Evolutionary conservation across 2,797 vertebrate genomes (phyloP).

Genomic region (Enteromius unitaeniatus): DNA sequence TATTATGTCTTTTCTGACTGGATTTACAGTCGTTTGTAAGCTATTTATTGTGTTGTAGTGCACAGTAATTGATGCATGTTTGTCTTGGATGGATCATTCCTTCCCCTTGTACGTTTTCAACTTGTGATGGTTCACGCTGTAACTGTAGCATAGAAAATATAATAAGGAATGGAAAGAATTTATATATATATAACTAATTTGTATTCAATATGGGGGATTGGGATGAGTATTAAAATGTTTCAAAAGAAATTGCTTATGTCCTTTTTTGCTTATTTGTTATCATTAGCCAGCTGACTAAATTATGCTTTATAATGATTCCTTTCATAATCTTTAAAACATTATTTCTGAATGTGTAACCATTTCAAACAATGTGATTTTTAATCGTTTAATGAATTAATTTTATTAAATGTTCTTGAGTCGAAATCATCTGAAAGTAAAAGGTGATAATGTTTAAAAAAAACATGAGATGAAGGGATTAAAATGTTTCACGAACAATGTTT

Average conservation of each 20-base stretch:
- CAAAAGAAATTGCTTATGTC: conserved; percentile 45
- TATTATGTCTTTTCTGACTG: conserved; percentile 68
- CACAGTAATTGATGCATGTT: conserved; percentile 65
- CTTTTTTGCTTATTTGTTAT: background rate
- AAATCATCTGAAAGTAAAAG: background rate
- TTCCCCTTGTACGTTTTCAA: conserved; percentile 49
- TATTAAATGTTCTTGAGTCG: background rate
- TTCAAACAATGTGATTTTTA: fast-evolving
- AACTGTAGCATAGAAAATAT: conserved; percentile 70
- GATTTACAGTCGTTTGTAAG: conserved; percentile 74
- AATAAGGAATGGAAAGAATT: conserved; percentile 72
- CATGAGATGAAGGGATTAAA: background rate
- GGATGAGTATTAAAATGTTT: conserved; percentile 71
- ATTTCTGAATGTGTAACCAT: background rate
- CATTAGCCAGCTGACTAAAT: background rate
- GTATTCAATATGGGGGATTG: conserved; percentile 73
- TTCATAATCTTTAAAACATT: background rate
- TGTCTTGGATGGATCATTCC: conserved; percentile 64
- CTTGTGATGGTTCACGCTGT: conserved; percentile 68
- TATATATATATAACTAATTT: conserved; percentile 73
- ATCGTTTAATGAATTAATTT: background rate
- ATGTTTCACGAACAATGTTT: background rate
- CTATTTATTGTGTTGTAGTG: conserved; percentile 65
- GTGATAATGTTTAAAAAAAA: background rate
- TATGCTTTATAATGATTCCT: background rate